phyloP scores from a whole-genome alignment of 2,888 invertebrate genomes.

The Polydrusus pterygomalis region DNA sequence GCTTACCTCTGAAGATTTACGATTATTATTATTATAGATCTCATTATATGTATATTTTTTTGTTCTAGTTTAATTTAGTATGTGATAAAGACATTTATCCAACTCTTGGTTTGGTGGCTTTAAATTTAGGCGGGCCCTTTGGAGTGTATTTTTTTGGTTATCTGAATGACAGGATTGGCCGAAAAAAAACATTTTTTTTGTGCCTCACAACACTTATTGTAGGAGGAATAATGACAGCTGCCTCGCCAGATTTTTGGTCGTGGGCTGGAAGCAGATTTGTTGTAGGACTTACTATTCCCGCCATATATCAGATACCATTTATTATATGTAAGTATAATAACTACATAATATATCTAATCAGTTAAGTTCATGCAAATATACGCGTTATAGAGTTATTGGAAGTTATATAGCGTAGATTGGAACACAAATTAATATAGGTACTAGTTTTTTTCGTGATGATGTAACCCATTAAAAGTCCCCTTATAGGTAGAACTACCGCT shows the following conservation, averaged over 20 bases:
- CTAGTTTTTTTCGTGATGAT: no score
- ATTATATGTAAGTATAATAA: constrained; percentile 87
- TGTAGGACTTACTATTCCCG: constrained; percentile 94
- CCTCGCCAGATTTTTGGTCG: constrained; percentile 85
- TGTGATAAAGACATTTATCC: constrained; percentile 92
- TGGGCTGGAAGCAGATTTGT: constrained; percentile 88
- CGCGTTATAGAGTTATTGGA: no score
- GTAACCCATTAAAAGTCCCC: no score
- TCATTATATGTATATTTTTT: background rate
- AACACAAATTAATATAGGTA: no score
- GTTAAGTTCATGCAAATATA: no score
- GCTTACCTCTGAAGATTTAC: no score
- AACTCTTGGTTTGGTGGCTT: constrained; percentile 87
- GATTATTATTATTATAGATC: background rate
- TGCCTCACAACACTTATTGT: constrained; percentile 87
- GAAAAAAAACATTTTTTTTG: constrained; percentile 89
- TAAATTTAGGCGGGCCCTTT: constrained; percentile 92
- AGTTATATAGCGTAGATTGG: no score
- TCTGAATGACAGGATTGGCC: constrained; percentile 90
- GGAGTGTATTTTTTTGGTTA: constrained; percentile 92
- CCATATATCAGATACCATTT: constrained; percentile 95
- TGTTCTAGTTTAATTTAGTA: constrained; percentile 88
- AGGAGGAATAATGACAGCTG: constrained; percentile 87
- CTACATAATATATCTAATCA: no score
- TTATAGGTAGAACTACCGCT: no score